These are phyloP conservation scores for Coelopa frigida DNA, from an alignment of 1,140 invertebrate species.

Conservation along the genomic window DNA sequence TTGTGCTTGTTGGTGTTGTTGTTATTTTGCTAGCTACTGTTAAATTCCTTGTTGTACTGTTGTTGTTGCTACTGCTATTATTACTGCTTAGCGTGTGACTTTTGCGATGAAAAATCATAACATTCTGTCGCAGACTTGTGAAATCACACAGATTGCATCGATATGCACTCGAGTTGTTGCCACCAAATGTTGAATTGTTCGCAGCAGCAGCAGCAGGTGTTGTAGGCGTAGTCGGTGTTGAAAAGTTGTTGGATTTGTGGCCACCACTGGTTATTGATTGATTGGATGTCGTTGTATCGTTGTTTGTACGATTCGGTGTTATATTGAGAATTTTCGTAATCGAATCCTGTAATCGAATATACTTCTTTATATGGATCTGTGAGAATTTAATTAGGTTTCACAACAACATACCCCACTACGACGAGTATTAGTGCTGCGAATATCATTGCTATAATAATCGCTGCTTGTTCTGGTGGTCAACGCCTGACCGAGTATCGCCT, in stretches of 20 bases:
- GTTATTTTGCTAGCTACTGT: conserved; percentile 19
- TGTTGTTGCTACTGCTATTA: too few relatives aligned
- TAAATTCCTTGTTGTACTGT: conserved; percentile 17
- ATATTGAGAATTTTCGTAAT: conserved; percentile 46
- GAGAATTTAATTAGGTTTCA: not conserved
- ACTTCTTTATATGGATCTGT: not conserved
- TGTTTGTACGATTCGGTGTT: conserved; percentile 11
- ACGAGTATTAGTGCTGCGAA: conserved; percentile 9
- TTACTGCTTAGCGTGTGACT: too few relatives aligned
- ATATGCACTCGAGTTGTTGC: conserved; percentile 23
- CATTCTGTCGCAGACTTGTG: conserved; percentile 57
- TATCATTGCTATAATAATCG: conserved; percentile 5
- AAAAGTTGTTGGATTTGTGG: too few relatives aligned
- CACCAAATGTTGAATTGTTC: conserved; percentile 10
- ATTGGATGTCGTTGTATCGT: conserved; percentile 2
- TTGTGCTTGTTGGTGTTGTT: not conserved
- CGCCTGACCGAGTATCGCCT: conserved; percentile 12
- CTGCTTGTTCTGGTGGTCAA: conserved; percentile 1
- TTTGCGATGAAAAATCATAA: conserved; percentile 61
- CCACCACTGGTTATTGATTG: too few relatives aligned
- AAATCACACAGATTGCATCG: conserved; percentile 60
- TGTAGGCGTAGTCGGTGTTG: conserved; percentile 8
- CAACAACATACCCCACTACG: conserved; percentile 11
- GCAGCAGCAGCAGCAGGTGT: not conserved
- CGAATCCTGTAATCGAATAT: conserved; percentile 39